phyloP scores from a whole-genome alignment of 2,888 invertebrate genomes.

The Dermolepida albohirtum region DNA sequence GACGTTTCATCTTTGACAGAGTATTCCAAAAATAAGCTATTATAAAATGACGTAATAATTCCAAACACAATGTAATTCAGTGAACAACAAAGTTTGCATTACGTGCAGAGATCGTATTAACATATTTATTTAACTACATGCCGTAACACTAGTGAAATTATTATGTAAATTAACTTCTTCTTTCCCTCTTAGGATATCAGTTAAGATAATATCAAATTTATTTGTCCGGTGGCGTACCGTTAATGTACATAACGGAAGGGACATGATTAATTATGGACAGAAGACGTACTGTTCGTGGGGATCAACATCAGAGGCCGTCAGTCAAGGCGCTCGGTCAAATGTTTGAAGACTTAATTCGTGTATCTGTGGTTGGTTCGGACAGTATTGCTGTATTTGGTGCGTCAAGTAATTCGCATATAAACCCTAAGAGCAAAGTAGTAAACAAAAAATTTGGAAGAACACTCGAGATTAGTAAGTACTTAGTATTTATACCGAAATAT shows the following conservation, averaged over 20 bases:
- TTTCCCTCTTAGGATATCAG: not conserved
- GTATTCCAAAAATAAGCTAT: no score
- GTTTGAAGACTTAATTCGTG: conserved; percentile 27
- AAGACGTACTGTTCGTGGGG: conserved; percentile 11
- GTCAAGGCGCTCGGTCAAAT: conserved; percentile 28
- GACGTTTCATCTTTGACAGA: no score
- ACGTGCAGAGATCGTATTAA: no score
- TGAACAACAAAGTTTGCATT: no score
- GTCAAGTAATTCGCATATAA: no score
- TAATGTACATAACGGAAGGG: conserved; percentile 15
- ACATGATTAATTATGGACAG: conserved; percentile 31
- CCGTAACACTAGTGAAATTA: not conserved
- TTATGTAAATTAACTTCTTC: conserved; percentile 2
- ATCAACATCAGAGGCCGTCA: conserved; percentile 1
- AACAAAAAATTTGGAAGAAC: no score
- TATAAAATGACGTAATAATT: no score
- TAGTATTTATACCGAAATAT: no score
- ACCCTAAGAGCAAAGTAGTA: no score
- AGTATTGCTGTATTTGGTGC: not conserved
- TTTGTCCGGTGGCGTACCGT: conserved; percentile 11
- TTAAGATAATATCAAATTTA: not conserved
- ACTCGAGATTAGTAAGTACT: no score
- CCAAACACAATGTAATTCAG: no score
- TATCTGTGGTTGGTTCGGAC: conserved; percentile 1
- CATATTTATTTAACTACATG: not conserved